Base-by-base conservation (phyloP, 2,797 vertebrate genomes). In the Betta splendens region DNA sequence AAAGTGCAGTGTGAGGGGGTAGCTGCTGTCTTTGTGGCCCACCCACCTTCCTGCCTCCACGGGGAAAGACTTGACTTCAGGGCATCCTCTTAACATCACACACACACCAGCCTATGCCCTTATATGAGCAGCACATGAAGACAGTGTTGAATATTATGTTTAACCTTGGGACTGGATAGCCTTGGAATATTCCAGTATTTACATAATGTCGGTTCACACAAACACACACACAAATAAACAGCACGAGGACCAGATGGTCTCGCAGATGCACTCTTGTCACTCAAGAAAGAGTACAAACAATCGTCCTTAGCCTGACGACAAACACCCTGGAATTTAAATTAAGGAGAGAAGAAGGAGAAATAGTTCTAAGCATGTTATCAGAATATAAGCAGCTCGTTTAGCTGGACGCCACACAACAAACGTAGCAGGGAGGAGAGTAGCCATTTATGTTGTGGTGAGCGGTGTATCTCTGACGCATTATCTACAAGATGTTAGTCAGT, bases 41-140 rank as follows among this genome's bases (percentile, higher is more conserved):
- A 54, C 77, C 85, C 83, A 69, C 52, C 77, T 64, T 85, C 58
- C 68, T 83, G 77, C 77, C 69, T 68, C 76, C 63, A 57, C 18
- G 7, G 28, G 61, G 49, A 74, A 63, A 81, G 77, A 77, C 80
- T 76, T 60, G 66, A 37, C 79, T 68, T 70, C 48, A 74, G 75
- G 65, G 63, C 72, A 44, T 71, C 64, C 48, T 64, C 44, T 61
- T 63, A 37, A 67, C 60, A 43, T 48, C 21, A 53, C 31, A 26
- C 22, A 16, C 15, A 38, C 4, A 20, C 36, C 49, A 17, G 9
- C 42, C 39, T 22, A 15, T 51, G 54, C 45, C 47, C 57, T 32
- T 60, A 49, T 53, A 42, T 12, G 56, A 44, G 66, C 23, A 29
- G 28, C 51, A 53, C 20, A 31, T 22, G 43, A 31, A 35, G 28